phyloP scores from a whole-genome alignment of 2,888 invertebrate genomes.

The Netelia virgata region DNA sequence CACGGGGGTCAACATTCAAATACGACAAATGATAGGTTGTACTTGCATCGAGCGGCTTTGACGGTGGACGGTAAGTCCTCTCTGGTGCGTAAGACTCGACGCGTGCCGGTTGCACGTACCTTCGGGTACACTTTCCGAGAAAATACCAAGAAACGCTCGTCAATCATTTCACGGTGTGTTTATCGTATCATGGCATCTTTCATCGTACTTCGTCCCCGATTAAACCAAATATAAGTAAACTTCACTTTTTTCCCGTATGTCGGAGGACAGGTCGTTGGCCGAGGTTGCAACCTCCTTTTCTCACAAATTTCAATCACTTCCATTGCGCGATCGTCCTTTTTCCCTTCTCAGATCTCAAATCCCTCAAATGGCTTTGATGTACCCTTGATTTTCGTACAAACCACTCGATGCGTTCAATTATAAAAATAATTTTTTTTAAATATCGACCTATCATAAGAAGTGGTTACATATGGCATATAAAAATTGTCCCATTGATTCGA shows the following conservation, averaged over 20 bases:
- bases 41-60: constrained; percentile 75
- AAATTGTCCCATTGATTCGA: too few species aligned
- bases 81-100: constrained; percentile 78
- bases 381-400: too few species aligned
- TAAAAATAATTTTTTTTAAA: too few species aligned
- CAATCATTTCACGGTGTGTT: not conserved
- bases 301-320: constrained; percentile 75
- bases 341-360: not conserved
- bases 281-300: constrained; percentile 57
- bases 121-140: constrained; percentile 73
- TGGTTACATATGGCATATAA: too few species aligned
- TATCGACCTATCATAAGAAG: too few species aligned
- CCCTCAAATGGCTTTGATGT: too few species aligned
- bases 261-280: constrained; percentile 67
- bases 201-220: too few species aligned
- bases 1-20: constrained; percentile 67
- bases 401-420: too few species aligned
- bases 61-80: constrained; percentile 75
- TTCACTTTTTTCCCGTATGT: constrained; percentile 65
- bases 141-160: constrained; percentile 35
- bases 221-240: not conserved
- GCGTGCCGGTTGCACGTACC: constrained; percentile 81
- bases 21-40: constrained; percentile 82
- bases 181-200: too few species aligned
- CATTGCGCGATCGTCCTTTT: constrained; percentile 67